Evolutionary conservation across 2,113 vertebrate species (phyloP).

Genomic region (human (Homo sapiens)): GRCh38 chr14:59270501-59271000

Average conservation of each 20-base stretch:
- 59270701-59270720: no score
- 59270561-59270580: not conserved
- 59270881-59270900: slow-evolving; percentile 17
- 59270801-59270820: not conserved
- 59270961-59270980: not conserved
- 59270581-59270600: not conserved
- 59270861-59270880: not conserved
- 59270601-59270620: not conserved
- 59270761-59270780: not conserved
- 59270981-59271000: not conserved
- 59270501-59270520: not conserved
- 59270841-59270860: not conserved
- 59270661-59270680: slow-evolving; percentile 1
- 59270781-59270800: not conserved
- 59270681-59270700: not conserved
- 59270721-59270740: not conserved
- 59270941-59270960: not conserved
- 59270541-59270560: not conserved
- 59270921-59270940: slow-evolving; percentile 17
- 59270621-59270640: not conserved
- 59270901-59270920: not conserved
- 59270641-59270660: not conserved
- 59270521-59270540: not conserved
- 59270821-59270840: not conserved
- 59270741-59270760: not conserved